These are phyloP conservation scores for Cryptotis parvus DNA, from an alignment of 2,113 vertebrate species.

Conservation along the genomic window DNA sequence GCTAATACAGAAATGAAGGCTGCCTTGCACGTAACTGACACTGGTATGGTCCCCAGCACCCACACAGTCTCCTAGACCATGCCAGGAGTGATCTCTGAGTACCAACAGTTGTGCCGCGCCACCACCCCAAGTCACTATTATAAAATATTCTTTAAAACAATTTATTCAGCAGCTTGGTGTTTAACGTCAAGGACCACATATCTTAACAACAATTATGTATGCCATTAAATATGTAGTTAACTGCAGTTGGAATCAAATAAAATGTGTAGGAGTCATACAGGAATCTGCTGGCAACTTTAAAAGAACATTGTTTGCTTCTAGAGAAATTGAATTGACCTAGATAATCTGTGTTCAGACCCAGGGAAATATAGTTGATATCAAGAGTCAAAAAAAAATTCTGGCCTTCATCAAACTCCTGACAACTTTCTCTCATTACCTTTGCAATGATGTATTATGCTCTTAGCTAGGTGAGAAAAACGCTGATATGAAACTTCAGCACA, in stretches of 20 bases:
- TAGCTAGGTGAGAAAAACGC: slow-evolving; percentile 11
- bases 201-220: not conserved
- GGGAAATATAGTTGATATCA: not conserved
- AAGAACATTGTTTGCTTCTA: slow-evolving; percentile 37
- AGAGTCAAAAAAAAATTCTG: not conserved
- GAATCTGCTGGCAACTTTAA: slow-evolving; percentile 1
- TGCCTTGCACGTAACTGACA: too few relatives aligned
- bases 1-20: too few relatives aligned
- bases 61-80: too few relatives aligned
- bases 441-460: slow-evolving; percentile 9
- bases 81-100: too few relatives aligned
- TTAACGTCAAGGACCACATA: not conserved
- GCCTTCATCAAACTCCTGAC: slow-evolving; percentile 46
- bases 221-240: not conserved
- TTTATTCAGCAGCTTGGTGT: not conserved
- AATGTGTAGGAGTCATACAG: not conserved
- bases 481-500: not conserved
- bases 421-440: slow-evolving; percentile 33
- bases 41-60: too few relatives aligned
- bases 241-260: slow-evolving; percentile 1
- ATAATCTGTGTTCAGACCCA: not conserved
- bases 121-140: not conserved
- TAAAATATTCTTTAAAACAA: not conserved
- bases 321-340: slow-evolving; percentile 57
- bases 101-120: too few relatives aligned